Conservation (phyloP, 1,140 invertebrate species). For the Plectrocnemia conspersa region DNA sequence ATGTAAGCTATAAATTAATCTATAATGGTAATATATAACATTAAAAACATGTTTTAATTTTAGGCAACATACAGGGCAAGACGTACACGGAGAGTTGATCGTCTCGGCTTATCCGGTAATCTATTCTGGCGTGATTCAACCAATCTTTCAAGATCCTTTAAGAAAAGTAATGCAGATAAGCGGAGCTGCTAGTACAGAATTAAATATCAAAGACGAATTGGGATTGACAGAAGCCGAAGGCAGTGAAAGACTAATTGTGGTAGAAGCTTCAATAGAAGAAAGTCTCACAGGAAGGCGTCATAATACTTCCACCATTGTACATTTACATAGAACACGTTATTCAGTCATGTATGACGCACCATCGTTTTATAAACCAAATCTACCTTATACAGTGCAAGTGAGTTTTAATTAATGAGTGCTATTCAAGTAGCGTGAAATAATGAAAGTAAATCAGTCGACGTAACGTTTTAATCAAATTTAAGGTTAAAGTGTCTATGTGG, state of each 20-base stretch:
- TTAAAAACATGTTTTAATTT: constrained; percentile 23
- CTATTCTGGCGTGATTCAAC: constrained; percentile 71
- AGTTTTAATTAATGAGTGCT: constrained; percentile 39
- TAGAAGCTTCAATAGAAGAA: constrained; percentile 79
- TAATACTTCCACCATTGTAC: constrained; percentile 69
- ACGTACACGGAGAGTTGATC: constrained; percentile 74
- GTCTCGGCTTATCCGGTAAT: constrained; percentile 72
- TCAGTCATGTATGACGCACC: constrained; percentile 77
- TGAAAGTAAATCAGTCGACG: no score
- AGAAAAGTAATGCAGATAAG: constrained; percentile 79
- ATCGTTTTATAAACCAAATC: constrained; percentile 80
- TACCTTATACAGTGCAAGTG: constrained; percentile 78
- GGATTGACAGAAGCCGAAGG: constrained; percentile 68
- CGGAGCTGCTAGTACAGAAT: constrained; percentile 69
- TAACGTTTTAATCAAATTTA: no score
- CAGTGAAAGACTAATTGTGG: constrained; percentile 66
- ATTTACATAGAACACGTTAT: constrained; percentile 75
- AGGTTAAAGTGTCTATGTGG: constrained; percentile 25
- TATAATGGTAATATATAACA: constrained; percentile 22
- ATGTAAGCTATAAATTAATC: constrained; percentile 59
- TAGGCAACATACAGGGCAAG: constrained; percentile 64
- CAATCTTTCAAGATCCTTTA: constrained; percentile 65
- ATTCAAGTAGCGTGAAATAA: no score
- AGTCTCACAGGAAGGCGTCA: constrained; percentile 73
- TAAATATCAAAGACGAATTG: constrained; percentile 62